Percentiles rank a stretch among this genome's conserved stretches.
phyloP scores from a whole-genome alignment of 2,888 invertebrate genomes.

The Nymphalis urticae region DNA sequence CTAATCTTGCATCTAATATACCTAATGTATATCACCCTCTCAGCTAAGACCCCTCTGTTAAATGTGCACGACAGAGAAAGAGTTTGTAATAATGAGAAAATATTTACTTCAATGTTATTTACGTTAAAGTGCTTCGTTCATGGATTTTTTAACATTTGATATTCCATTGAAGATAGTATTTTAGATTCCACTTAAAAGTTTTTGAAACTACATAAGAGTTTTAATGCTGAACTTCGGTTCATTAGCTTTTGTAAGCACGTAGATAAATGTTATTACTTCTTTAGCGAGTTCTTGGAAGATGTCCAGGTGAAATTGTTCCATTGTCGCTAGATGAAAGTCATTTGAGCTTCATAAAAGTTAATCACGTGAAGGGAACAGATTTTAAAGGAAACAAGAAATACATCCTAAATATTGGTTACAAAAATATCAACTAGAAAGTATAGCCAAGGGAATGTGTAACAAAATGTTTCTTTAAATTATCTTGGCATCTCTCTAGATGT shows the following conservation, averaged over 20 bases:
- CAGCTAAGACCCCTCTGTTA: no score
- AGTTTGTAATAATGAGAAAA: not conserved
- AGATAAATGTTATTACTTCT: constrained; percentile 38
- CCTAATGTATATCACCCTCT: no score
- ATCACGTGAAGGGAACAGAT: constrained; percentile 14
- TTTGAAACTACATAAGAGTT: constrained; percentile 24
- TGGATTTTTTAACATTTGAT: not conserved
- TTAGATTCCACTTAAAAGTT: constrained; percentile 21
- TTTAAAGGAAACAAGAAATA: not conserved
- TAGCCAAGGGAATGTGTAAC: no score
- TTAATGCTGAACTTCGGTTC: constrained; percentile 29
- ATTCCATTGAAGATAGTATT: not conserved
- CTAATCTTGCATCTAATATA: no score
- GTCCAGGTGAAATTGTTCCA: constrained; percentile 27
- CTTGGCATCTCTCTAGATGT: no score
- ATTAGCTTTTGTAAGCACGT: constrained; percentile 34
- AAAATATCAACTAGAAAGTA: no score
- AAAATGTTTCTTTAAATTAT: no score
- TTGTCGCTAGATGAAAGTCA: constrained; percentile 21
- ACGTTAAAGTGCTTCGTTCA: not conserved
- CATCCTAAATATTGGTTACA: no score
- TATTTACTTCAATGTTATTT: not conserved
- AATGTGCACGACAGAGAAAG: no score
- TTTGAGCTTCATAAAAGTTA: constrained; percentile 21
- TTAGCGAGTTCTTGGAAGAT: constrained; percentile 31